Percentiles rank a stretch among this genome's conserved stretches.
These are phyloP conservation scores for Rhizomys pruinosus DNA, from an alignment of 2,113 vertebrate genomes.

Conservation along the genomic window DNA sequence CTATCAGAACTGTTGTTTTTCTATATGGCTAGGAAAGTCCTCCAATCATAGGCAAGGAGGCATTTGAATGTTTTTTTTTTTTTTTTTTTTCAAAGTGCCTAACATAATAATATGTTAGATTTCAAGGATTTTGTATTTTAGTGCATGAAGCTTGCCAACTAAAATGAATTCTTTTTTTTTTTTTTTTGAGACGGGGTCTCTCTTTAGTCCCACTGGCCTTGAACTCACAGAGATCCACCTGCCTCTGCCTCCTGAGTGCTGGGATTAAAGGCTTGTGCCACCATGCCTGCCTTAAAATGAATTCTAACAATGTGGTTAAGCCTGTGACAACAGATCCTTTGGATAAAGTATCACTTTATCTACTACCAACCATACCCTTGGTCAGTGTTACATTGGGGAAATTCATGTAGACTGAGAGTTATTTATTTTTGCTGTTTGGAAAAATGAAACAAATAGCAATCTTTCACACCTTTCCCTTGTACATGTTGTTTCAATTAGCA, in stretches of 20 bases:
- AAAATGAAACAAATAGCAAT: neutral
- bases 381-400: neutral
- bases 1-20: neutral
- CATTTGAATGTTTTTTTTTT: neutral
- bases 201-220: no score
- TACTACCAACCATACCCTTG: neutral
- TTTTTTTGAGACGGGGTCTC: no score
- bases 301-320: neutral
- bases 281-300: no score
- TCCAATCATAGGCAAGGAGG: neutral
- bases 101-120: neutral
- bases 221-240: no score
- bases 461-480: neutral
- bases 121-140: neutral
- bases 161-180: neutral
- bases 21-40: neutral
- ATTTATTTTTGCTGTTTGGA: neutral
- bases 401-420: neutral
- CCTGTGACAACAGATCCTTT: neutral
- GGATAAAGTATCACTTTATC: neutral
- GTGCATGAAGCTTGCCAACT: neutral
- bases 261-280: no score
- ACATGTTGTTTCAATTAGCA: neutral
- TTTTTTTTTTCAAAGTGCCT: conserved; percentile 6
- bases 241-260: no score